Evolutionary conservation across 1,140 invertebrate genomes (phyloP), one percentile per base, ranked within the genome.

Genomic region (Drosophila ogumai): DNA sequence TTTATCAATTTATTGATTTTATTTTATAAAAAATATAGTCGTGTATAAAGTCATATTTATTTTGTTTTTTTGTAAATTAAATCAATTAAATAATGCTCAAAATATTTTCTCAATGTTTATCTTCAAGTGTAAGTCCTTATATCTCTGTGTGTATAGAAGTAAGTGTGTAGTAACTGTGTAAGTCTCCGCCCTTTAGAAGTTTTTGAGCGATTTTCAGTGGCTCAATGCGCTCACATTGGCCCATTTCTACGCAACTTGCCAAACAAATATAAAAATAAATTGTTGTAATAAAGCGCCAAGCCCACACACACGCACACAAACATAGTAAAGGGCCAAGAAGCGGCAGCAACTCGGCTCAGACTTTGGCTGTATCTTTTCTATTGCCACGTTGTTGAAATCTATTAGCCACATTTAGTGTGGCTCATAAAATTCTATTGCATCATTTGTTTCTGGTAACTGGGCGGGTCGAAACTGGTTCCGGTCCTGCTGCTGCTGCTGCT

Each of bases 191-290:
- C 66, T 64, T 77, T 72, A 38, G 50, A 71, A 69, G 80, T 84
- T 69, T 75, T 88, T 88, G 68, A 84, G 85, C 74, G 81, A 88
- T 84, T 84, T 81, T 80, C 73, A 68, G 78, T 68, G 61, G 63
- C 82, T 74, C 74, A 78, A 71, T 67, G 66, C 76, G 60, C 57
- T 77, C 65, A 71, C 68, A 85, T 81, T 85, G 74, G 73, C 69
- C 85, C 65, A 90, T 88, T 88, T 88, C 77, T 79, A 90, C 74
- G 75, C 85, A 90, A 90, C 81, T 90, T 90, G 86, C 74, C 85
- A 90, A 90, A 90, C 85, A 90, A 90, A 85, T 90, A 90, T 90
- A 90, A 90, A 90, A 90, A 90, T 85, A 90, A 90, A 90, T 90
- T 90, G 86, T 90, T 90, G 63, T 76, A 84, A 90, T 88, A 82